Percentiles rank a stretch among this genome's conserved stretches.
These are phyloP conservation scores for Trachelus stipa DNA, from an alignment of 2,888 invertebrate genomes.

Conservation along the genomic window DNA sequence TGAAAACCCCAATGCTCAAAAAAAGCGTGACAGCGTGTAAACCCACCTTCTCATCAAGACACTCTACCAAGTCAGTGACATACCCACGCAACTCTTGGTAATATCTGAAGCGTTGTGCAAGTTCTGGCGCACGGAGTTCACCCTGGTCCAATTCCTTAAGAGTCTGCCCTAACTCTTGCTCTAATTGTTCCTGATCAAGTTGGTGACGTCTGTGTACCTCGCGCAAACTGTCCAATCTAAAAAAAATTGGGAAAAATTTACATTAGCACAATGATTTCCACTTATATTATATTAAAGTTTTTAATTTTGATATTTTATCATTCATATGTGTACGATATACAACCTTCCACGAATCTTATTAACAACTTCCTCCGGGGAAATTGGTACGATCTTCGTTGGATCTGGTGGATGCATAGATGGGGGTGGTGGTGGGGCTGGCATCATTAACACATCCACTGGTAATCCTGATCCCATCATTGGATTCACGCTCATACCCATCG, in stretches of 20 bases:
- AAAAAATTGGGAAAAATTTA: slow-evolving; percentile 14
- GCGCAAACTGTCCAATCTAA: slow-evolving; percentile 71
- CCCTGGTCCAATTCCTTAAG: slow-evolving; percentile 70
- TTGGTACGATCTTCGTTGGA: slow-evolving; percentile 60
- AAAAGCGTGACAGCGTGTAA: slow-evolving; percentile 62
- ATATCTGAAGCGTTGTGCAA: slow-evolving; percentile 88
- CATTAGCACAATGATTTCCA: not conserved
- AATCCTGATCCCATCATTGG: slow-evolving; percentile 49
- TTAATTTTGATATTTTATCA: not conserved
- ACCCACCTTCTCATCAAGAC: slow-evolving; percentile 94
- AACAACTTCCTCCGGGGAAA: slow-evolving; percentile 69
- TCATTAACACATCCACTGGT: slow-evolving; percentile 56
- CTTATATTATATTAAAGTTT: not conserved
- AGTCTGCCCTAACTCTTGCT: slow-evolving; percentile 59
- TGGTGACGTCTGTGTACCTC: slow-evolving; percentile 71
- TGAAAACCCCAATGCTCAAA: slow-evolving; percentile 52
- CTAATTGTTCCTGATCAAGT: slow-evolving; percentile 69
- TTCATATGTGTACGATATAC: not conserved
- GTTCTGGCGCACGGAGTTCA: slow-evolving; percentile 71
- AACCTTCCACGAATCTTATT: slow-evolving; percentile 68
- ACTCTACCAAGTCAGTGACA: slow-evolving; percentile 96
- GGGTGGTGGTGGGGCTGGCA: slow-evolving; percentile 63
- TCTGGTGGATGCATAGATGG: slow-evolving; percentile 61
- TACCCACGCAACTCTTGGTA: slow-evolving; percentile 97
- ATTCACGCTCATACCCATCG: slow-evolving; percentile 52